Percentiles rank a stretch among this genome's conserved stretches.
Evolutionary conservation across 2,797 vertebrate species (phyloP).

Genomic region (Lateolabrax maculatus): DNA sequence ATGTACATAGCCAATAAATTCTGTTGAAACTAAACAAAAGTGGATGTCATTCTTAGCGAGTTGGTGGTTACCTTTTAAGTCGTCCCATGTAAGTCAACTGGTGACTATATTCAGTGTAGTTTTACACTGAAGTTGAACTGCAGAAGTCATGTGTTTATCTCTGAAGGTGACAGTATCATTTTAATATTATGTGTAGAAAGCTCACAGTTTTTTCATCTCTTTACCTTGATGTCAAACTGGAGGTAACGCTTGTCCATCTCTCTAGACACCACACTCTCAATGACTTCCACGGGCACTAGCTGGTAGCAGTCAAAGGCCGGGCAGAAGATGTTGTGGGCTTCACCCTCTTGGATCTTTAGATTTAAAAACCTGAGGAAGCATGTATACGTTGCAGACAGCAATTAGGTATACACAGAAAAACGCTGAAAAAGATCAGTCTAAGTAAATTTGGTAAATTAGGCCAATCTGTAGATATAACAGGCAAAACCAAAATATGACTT

Average conservation of each 20-base stretch:
- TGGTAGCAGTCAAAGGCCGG: conserved; percentile 98
- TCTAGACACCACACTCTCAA: conserved; percentile 98
- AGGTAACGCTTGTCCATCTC: conserved; percentile 99
- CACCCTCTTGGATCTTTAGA: conserved; percentile 99
- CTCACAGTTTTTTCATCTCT: background rate
- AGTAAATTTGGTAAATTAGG: background rate
- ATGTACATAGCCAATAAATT: background rate
- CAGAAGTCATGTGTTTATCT: background rate
- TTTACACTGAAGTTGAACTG: background rate
- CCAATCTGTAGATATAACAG: background rate
- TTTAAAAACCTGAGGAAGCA: conserved; percentile 92
- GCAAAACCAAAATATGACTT: conserved; percentile 67
- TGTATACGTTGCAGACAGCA: conserved; percentile 1
- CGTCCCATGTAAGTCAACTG: background rate
- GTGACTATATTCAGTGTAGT: background rate
- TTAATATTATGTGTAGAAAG: background rate
- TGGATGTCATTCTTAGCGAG: background rate
- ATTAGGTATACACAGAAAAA: background rate
- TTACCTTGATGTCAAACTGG: conserved; percentile 99
- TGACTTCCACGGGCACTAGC: conserved; percentile 98
- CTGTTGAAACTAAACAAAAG: background rate
- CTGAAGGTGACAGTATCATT: background rate
- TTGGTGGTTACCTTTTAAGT: background rate
- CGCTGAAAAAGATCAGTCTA: background rate
- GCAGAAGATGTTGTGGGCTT: conserved; percentile 99